Conservation (phyloP, 2,113 vertebrate genomes). For the Balaenoptera acutorostrata region DNA sequence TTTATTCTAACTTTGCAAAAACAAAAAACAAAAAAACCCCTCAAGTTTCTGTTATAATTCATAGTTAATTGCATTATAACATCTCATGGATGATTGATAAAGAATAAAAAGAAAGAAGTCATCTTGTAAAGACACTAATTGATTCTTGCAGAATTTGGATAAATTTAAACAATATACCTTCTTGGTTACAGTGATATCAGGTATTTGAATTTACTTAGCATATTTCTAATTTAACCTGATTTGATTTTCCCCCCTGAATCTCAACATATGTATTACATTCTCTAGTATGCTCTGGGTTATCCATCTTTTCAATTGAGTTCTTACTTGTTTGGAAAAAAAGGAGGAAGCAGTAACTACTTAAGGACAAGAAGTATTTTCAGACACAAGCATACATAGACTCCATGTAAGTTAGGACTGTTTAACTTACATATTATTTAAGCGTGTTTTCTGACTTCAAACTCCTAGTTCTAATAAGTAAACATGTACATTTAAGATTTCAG, state of each 20-base stretch:
- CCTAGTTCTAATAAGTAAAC: neutral
- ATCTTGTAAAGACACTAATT: neutral
- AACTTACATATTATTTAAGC: neutral
- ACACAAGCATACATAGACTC: neutral
- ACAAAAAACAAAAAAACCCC: neutral
- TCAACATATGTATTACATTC: neutral
- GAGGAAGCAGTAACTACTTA: conserved; percentile 37
- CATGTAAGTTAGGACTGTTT: neutral
- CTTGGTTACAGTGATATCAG: neutral
- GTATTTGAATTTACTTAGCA: neutral
- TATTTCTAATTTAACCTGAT: neutral
- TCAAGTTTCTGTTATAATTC: neutral
- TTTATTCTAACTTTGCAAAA: neutral
- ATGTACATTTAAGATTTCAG: neutral
- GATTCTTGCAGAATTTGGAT: neutral
- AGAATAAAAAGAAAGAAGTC: neutral
- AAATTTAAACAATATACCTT: neutral
- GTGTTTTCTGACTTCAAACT: neutral
- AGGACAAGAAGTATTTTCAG: neutral
- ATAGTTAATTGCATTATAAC: neutral
- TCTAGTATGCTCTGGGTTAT: neutral
- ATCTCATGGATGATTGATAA: neutral
- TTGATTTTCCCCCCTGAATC: neutral
- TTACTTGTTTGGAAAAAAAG: neutral
- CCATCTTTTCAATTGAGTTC: neutral